phyloP scores from a whole-genome alignment of 2,797 vertebrate genomes.

The Malacoraja senta region DNA sequence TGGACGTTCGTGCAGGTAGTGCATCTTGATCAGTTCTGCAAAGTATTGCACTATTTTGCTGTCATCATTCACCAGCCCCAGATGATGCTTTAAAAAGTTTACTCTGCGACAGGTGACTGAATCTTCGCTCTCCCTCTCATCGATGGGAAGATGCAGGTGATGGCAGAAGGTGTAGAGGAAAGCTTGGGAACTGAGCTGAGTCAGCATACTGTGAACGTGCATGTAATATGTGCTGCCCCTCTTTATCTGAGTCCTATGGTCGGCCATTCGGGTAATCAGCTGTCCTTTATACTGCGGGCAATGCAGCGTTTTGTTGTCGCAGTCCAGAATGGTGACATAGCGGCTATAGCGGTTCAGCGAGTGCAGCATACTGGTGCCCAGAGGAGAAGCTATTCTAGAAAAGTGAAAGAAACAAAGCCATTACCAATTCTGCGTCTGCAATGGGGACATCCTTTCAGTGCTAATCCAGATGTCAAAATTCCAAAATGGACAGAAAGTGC shows the following conservation, averaged over 20 bases:
- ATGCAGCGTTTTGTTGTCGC: conserved; percentile 85
- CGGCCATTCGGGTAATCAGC: conserved; percentile 73
- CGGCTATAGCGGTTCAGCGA: conserved; percentile 86
- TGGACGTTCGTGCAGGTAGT: conserved; percentile 66
- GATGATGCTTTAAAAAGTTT: conserved; percentile 72
- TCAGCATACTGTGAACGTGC: conserved; percentile 77
- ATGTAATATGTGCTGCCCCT: conserved; percentile 90
- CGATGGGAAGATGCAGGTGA: conserved; percentile 83
- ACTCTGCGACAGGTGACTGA: conserved; percentile 52
- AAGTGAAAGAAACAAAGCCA: conserved; percentile 35
- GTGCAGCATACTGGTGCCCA: conserved; percentile 66
- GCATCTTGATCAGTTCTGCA: conserved; percentile 81
- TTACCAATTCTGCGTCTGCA: neutral
- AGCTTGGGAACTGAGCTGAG: conserved; percentile 78
- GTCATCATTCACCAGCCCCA: conserved; percentile 81
- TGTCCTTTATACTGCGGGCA: conserved; percentile 78
- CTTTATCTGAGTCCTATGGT: conserved; percentile 89
- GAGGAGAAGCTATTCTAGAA: conserved; percentile 73
- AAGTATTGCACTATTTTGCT: conserved; percentile 80
- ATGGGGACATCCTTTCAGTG: neutral
- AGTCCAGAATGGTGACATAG: conserved; percentile 84
- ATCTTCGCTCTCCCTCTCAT: conserved; percentile 60
- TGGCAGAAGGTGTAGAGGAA: conserved; percentile 92
- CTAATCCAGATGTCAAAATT: neutral
- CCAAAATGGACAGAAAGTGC: neutral